Evolutionary conservation across 2,797 vertebrate genomes (phyloP).

Genomic region (Galago senegalensis): DNA sequence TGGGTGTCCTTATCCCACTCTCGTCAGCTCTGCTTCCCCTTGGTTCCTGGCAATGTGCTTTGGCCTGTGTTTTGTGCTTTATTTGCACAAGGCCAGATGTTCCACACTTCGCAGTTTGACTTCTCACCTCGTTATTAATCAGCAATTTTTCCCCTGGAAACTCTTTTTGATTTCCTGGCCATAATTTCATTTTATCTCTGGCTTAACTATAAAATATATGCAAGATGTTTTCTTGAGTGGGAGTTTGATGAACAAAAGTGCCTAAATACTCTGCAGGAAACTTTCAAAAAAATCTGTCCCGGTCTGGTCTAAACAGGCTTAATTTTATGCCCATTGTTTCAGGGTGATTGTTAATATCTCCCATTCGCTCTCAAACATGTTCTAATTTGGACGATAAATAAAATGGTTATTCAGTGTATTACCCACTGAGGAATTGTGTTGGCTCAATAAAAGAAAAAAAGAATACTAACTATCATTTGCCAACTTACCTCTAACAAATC

Average conservation of each 20-base stretch:
- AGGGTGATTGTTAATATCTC: not conserved
- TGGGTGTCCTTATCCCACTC: not conserved
- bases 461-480: not conserved
- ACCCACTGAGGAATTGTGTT: not conserved
- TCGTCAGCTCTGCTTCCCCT: not conserved
- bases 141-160: not conserved
- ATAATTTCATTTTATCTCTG: not conserved
- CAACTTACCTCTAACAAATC: not conserved
- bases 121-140: not conserved
- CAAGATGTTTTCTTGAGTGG: not conserved
- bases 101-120: not conserved
- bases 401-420: constrained; percentile 11
- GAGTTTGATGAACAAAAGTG: constrained; percentile 19
- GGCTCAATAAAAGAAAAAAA: not conserved
- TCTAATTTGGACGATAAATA: not conserved
- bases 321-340: not conserved
- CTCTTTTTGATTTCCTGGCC: constrained; percentile 43
- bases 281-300: not conserved
- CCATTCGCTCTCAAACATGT: not conserved
- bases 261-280: not conserved
- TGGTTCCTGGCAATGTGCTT: constrained; percentile 19
- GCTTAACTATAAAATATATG: constrained; percentile 37
- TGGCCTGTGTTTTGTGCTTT: not conserved
- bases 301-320: not conserved
- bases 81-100: constrained; percentile 37